Conservation (phyloP, 2,113 vertebrate genomes). For the Eclectus roratus region DNA sequence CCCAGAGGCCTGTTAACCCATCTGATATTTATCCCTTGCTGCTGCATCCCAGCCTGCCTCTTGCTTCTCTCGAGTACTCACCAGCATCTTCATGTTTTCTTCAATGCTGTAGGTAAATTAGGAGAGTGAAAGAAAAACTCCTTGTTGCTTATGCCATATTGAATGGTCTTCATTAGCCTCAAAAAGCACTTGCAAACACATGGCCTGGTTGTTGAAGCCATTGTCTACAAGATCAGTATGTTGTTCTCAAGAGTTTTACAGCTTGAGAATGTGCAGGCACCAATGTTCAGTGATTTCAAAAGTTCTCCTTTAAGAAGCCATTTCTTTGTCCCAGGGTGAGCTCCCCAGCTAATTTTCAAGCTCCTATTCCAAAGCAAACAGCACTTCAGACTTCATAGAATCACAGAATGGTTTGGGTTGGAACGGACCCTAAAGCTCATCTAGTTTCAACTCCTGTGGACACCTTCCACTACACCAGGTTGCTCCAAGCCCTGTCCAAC, state of each 20-base stretch:
- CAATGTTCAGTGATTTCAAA: neutral
- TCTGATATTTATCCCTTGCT: neutral
- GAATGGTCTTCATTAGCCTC: neutral
- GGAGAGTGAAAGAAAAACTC: neutral
- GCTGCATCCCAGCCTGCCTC: neutral
- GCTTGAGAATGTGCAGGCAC: neutral
- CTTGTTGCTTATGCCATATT: neutral
- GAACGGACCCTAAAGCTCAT: neutral
- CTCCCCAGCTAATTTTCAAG: neutral
- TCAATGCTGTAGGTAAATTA: neutral
- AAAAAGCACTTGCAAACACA: neutral
- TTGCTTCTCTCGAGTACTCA: neutral
- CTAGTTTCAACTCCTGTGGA: neutral
- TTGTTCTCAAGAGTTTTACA: neutral
- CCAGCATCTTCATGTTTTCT: neutral
- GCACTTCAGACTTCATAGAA: neutral
- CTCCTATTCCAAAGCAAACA: neutral
- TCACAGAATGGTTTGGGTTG: neutral
- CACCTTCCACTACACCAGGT: neutral
- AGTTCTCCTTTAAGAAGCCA: neutral
- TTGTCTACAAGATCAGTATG: neutral
- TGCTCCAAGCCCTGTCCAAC: neutral
- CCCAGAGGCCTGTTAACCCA: neutral
- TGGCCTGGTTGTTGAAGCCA: neutral
- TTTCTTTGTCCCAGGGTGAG: neutral